Base-by-base conservation (phyloP, 2,797 vertebrate species). In the Glyptemys insculpta region DNA sequence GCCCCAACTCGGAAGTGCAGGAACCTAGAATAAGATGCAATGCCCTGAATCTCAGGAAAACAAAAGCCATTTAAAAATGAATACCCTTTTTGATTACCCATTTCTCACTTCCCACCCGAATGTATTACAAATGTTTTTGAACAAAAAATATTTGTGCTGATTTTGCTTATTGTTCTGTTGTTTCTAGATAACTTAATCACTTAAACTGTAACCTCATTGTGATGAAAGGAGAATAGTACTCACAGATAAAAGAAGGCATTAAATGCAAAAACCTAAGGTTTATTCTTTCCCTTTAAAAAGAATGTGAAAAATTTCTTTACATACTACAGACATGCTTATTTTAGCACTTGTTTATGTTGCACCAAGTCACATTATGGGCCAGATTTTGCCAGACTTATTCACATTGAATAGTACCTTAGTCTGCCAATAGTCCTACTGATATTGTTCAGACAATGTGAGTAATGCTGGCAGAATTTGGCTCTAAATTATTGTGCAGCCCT, bases 361-460 rank as follows among this genome's bases (percentile, higher is more conserved):
- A 79, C 15, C 81, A 82, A 90, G 2, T 18, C 5, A 80, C 7
- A 50, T 37, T 81, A 56, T 82, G 72, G 2, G 5, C 12, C 74
- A 86, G 37, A 89, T 92, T 91, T 81, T 79, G 8, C 12, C 50
- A 88, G 76, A 2, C 1, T 92, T 95, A 88, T 53, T 95, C 72
- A 85, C 21, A 23, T 6, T 74, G 85, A 82, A 80, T 25, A 86
- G 8, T 1, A n/a, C 4, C 65, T 68, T 92, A 87, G 31, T 89
- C 65, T 96, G 88, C 54, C 83, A 53, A 37, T 92, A 96, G 94
- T 90, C 83, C 79, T 85, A 53, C 2, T 90, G 85, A 96, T 96
- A 72, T 96, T 54, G 10, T 81, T 88, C 81, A 54, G 84, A 81
- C 83, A 91, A 89, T 85, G 83, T 6, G 87, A 86, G 49, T 7